Evolutionary conservation across 1,140 invertebrate genomes (phyloP), one percentile per base, ranked within the genome.

Genomic region (Scaptomyza pallida): DNA sequence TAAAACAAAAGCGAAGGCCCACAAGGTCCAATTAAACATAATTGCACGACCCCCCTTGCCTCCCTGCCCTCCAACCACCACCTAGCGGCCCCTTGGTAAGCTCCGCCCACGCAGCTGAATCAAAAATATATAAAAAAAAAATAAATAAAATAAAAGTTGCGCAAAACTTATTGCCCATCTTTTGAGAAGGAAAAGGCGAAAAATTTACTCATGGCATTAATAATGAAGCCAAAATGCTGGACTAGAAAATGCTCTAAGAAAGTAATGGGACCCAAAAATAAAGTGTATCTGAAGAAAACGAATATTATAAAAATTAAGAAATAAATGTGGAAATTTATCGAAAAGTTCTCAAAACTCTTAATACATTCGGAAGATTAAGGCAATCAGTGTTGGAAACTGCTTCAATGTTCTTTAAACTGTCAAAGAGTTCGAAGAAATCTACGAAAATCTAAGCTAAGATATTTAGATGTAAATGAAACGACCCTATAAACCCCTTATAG

Each of bases 1-100:
- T 37, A 60, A 78, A 62, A 59, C 55, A 59, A 68, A 83, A 62
- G 78, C 60, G 45, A 64, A 55, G 56, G 78, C 44, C 78, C 79
- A 75, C 70, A 72, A 82, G 78, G 79, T 82, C 78, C 78, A 82
- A 82, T 82, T 83, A 82, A 82, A 83, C 70, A 82, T 78, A 82
- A 82, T 82, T 82, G 62, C 62, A 47, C 52, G 35, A 69, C 70
- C 57, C 63, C 70, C 78, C 62, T 30, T 52, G 35, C 62, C 74
- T 54, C 63, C 70, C 26, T 26, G 3, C 3, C 2, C 23, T 26
- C 23, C 2, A 21, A 21, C 23, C 26, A 5, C 26, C 6, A 1
- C 15, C 45, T 0, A 2, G n/a, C n/a, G n/a, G n/a, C 35, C 40
- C 40, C 15, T 13, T 21, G 21, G 23, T 9, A 67, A 17, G 12